Base-by-base conservation (phyloP, 2,888 invertebrate species). In the Nomada goodeniana region DNA sequence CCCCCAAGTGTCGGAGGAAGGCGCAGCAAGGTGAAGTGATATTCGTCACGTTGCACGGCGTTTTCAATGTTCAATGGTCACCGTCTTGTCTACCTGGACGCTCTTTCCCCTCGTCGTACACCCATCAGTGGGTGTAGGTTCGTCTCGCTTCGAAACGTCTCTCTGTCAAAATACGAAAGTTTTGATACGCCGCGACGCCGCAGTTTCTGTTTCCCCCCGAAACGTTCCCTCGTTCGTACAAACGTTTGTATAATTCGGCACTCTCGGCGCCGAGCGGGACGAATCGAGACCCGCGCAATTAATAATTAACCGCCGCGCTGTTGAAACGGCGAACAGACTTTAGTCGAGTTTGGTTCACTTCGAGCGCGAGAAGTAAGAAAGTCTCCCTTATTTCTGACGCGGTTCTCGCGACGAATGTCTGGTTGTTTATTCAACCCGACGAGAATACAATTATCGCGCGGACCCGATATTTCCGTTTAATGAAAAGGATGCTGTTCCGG, bases 41-140 rank as follows among this genome's bases (percentile, higher is more conserved):
- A 60, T 77, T 77, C 77, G 70, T 80, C 72, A 59, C 73, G 53
- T 53, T 85, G 52, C 60, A 50, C 44, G n/a, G 36, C 52, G 55
- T 65, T 65, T 73, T 80, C 80, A 65, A 59, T 67, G 52, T 13
- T 59, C 26, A 47, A 68, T 36, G 20, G 55, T 36, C 26, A 64
- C 47, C 69, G 52, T 29, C 69, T 42, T 67, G 42, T 57, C 71
- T 65, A 11, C 53, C 50, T 65, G 50, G 55, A 47, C 57, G 70
- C 57, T 57, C 44, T 68, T 82, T 60, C 67, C 67, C 42, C 72
- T 18, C 57, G 36, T 50, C 13, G 13, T 47, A 13, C 55, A 15
- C 20, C 26, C 57, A 44, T 4, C 26, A 50, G 52, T 44, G 23
- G 70, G n/a, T 69, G 52, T 44, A n/a, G 70, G n/a, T 69, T 65